Conservation (phyloP, 2,888 invertebrate species). For the Liodrosophila aerea region DNA sequence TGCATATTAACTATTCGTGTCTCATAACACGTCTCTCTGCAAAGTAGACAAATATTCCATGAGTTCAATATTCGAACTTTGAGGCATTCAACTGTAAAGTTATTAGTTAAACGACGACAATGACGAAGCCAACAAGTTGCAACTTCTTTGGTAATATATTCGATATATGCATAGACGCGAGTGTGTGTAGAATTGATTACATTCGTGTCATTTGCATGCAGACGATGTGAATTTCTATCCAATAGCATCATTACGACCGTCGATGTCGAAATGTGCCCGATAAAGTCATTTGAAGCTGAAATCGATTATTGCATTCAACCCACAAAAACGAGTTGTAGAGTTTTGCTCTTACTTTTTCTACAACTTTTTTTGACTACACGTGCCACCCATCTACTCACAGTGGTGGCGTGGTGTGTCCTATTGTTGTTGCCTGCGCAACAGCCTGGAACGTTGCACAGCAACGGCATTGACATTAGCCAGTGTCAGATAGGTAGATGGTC, state of each 20-base stretch:
- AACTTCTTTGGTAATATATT: constrained; percentile 3
- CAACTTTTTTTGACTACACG: constrained; percentile 23
- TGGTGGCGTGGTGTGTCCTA: constrained; percentile 2
- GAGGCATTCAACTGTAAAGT: constrained; percentile 15
- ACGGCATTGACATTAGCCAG: constrained; percentile 50
- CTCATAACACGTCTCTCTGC: too few species aligned
- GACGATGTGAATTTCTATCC: constrained; percentile 43
- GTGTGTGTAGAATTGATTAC: constrained; percentile 39
- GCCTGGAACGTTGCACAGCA: constrained; percentile 65
- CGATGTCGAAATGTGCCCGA: constrained; percentile 38
- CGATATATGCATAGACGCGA: not conserved
- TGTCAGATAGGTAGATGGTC: not conserved
- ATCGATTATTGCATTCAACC: constrained; percentile 57
- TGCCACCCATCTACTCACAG: constrained; percentile 21
- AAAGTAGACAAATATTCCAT: too few species aligned
- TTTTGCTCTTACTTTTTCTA: constrained; percentile 10
- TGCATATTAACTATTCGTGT: too few species aligned
- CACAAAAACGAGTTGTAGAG: constrained; percentile 41
- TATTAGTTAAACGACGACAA: constrained; percentile 7
- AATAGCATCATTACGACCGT: constrained; percentile 37
- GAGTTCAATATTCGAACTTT: too few species aligned
- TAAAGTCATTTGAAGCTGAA: constrained; percentile 58
- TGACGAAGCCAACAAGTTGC: constrained; percentile 39
- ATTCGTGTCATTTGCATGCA: constrained; percentile 46
- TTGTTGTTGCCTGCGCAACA: constrained; percentile 48